Evolutionary conservation across 2,888 invertebrate species (phyloP), one percentile per base, ranked within the genome.

Genomic region (Lasius platythorax): DNA sequence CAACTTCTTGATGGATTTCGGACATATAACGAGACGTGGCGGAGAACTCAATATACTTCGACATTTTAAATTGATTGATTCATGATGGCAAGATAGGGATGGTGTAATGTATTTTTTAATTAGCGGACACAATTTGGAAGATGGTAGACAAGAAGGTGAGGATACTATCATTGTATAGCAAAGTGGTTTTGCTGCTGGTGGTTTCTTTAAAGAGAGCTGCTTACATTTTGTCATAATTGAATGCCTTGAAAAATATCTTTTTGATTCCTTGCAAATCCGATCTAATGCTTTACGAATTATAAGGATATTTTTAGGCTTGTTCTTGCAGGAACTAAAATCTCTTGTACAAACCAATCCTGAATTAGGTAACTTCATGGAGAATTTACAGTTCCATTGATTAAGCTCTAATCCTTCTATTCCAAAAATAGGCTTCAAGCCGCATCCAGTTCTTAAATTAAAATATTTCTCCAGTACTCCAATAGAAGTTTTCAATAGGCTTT

Each of bases 51-150:
- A n/a, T 2, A 28, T 37, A 0, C 43, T 4, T 0, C 37, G 30
- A 23, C 82, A 87, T 23, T 82, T 72, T 2, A 73, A 72, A 6
- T 66, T 88, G 33, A 37, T 4, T 0, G 87, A 82, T 46, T 23
- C 23, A 1, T 85, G 73, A 56, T 63, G 64, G 12, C 53, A 70
- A 8, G 81, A 46, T 9, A 85, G 61, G 1, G 28, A n/a, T 5
- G 81, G 56, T 11, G 68, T 81, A 5, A 75, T 23, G 18, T 83
- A 85, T 37, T 75, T 79, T 15, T 83, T 43, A 12, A 12, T 33
- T 0, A 83, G 58, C 6, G 37, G n/a, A 23, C 58, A 73, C 0
- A 73, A 18, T 18, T 40, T 61, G 11, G 43, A 15, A 0, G 23
- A 30, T 30, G 2, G 0, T 30, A 43, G 30, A 74, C 6, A 12